These are phyloP conservation scores for Athalia rosae DNA, from an alignment of 2,888 invertebrate species.

Conservation along the genomic window DNA sequence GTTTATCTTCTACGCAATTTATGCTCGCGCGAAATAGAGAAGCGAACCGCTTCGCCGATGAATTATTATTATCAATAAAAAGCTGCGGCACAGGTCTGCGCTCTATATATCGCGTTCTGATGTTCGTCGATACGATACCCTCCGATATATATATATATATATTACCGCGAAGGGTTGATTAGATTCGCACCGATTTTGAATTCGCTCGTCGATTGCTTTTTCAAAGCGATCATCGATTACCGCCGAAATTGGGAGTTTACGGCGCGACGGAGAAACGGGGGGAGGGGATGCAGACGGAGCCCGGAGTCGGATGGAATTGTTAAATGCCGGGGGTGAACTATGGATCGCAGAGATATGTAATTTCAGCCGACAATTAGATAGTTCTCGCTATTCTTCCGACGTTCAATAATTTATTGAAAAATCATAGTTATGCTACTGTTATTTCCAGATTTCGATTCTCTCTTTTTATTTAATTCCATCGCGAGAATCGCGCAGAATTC, in stretches of 20 bases:
- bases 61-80: slow-evolving; percentile 13
- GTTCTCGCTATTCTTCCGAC: slow-evolving; percentile 28
- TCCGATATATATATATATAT: too few species aligned
- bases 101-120: slow-evolving; percentile 25
- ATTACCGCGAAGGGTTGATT: slow-evolving; percentile 25
- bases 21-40: too few species aligned
- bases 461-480: not conserved
- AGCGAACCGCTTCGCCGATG: not conserved
- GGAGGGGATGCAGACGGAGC: not conserved
- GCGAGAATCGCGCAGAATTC: not conserved
- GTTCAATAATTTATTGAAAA: not conserved
- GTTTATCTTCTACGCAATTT: not conserved
- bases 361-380: slow-evolving; percentile 19
- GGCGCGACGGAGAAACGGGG: not conserved
- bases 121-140: slow-evolving; percentile 15
- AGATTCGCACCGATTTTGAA: slow-evolving; percentile 36
- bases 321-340: slow-evolving; percentile 41
- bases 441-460: not conserved
- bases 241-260: slow-evolving; percentile 38
- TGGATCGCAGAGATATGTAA: slow-evolving; percentile 42
- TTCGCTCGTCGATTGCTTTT: slow-evolving; percentile 41
- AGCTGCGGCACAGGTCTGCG: slow-evolving; percentile 12
- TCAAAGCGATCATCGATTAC: slow-evolving; percentile 41
- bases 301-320: slow-evolving; percentile 28
- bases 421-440: not conserved